Evolutionary conservation across 1,140 invertebrate species (phyloP), one percentile per base, ranked within the genome.

Genomic region (Brachionus koreanus): DNA sequence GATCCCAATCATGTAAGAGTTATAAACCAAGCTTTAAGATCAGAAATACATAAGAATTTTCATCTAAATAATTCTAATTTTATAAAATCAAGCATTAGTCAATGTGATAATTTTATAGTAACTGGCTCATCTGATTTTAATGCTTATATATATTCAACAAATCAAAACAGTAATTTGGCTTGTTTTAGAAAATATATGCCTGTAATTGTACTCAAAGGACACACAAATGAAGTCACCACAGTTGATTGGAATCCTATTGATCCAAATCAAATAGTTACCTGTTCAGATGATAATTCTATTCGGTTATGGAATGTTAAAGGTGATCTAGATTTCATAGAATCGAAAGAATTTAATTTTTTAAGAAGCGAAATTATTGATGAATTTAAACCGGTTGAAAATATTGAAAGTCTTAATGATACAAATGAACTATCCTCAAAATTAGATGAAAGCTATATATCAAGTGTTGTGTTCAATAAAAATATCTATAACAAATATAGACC

Each of bases 191-290:
- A 79, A 43, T 25, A 37, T 12, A 39, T 79, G 33, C 76, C 49
- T 3, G 49, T 65, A 2, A 79, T 79, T 35, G 76, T 61, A 10
- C 49, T 79, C 5, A 79, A 79, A 61, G 76, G 76, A 5, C 76
- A 79, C 39, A 79, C 49, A 12, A 79, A 79, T 79, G 76, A 79
- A 65, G 76, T 79, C 0, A 79, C 76, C 1, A 79, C 76, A 61
- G 76, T 79, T 7, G 76, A 79, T 42, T 79, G 76, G 76, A 79
- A 79, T 33, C 76, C 76, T 61, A 61, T 79, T 65, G 76, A 79
- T 65, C 35, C 61, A 42, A 61, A 61, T 23, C 76, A 79, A 43
- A 23, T 79, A 25, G 76, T 79, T 9, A 79, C 76, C 19, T 79
- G 76, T 43, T 79, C 76, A 23, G 76, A 79, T 79, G 76, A 79